A percentile compares a stretch with the other conserved stretches of the same genome.
Conservation (phyloP, 1,140 invertebrate genomes). For the Watersipora subatra region DNA sequence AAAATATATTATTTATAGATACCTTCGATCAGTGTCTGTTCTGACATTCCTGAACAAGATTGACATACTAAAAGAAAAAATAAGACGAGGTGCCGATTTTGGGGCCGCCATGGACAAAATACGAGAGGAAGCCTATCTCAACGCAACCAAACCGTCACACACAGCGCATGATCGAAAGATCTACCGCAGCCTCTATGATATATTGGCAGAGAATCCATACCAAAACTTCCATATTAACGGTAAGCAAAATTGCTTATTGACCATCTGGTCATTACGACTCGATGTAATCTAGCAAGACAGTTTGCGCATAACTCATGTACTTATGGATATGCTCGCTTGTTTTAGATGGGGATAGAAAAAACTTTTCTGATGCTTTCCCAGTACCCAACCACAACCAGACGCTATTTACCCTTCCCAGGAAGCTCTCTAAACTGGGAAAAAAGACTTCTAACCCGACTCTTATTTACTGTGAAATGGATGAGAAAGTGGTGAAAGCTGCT, state of each 20-base stretch:
- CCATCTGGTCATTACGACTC: too few relatives aligned
- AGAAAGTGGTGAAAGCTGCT: conserved; percentile 26
- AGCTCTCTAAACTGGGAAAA: background rate
- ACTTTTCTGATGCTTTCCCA: conserved; percentile 22
- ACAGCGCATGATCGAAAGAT: conserved; percentile 12
- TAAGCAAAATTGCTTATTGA: too few relatives aligned
- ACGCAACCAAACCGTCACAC: background rate
- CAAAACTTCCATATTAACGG: background rate
- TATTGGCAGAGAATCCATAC: conserved; percentile 18
- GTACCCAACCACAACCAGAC: conserved; percentile 11
- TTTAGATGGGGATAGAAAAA: conserved; percentile 21
- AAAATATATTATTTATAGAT: conserved; percentile 47
- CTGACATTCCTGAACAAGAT: conserved; percentile 72
- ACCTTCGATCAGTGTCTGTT: conserved; percentile 55
- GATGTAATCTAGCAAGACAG: too few relatives aligned
- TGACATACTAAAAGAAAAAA: conserved; percentile 58
- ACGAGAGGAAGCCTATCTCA: conserved; percentile 4
- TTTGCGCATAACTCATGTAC: too few relatives aligned
- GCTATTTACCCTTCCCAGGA: background rate
- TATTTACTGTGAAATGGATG: conserved; percentile 22
- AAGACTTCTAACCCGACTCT: conserved; percentile 12
- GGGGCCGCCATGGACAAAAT: conserved; percentile 3
- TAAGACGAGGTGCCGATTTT: conserved; percentile 44
- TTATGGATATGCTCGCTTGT: too few relatives aligned
- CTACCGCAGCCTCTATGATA: conserved; percentile 21